Percentiles rank a stretch among this genome's conserved stretches.
These are phyloP conservation scores for Linyphia triangularis DNA, from an alignment of 2,888 invertebrate species.

Conservation along the genomic window DNA sequence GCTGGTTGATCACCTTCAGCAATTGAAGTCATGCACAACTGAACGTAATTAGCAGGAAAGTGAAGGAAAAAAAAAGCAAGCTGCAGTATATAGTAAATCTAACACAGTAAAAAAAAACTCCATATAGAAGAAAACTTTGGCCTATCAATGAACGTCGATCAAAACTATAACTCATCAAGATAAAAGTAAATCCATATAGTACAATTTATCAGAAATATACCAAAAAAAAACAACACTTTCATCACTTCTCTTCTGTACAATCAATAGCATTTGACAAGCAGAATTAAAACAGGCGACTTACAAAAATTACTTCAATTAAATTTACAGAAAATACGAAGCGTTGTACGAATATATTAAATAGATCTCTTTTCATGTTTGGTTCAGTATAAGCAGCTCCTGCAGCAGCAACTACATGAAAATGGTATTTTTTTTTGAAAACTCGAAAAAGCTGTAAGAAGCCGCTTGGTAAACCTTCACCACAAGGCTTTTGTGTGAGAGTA, in stretches of 20 bases:
- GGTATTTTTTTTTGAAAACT: background rate
- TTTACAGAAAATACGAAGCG: slow-evolving; percentile 69
- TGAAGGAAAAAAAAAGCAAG: background rate
- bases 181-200: slow-evolving; percentile 43
- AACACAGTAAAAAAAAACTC: slow-evolving; percentile 18
- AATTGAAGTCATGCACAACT: background rate
- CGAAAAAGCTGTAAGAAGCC: background rate
- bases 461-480: slow-evolving; percentile 39
- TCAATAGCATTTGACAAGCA: slow-evolving; percentile 37
- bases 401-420: slow-evolving; percentile 8
- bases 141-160: background rate
- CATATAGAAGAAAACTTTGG: slow-evolving; percentile 10
- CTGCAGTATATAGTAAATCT: slow-evolving; percentile 4
- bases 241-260: slow-evolving; percentile 28
- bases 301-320: slow-evolving; percentile 66
- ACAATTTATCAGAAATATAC: slow-evolving; percentile 43
- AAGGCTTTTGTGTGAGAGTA: slow-evolving; percentile 19
- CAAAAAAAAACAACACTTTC: background rate
- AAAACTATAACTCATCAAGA: slow-evolving; percentile 33
- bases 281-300: slow-evolving; percentile 52
- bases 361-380: slow-evolving; percentile 32
- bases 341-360: slow-evolving; percentile 64
- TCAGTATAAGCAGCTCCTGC: slow-evolving; percentile 30
- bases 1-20: background rate
- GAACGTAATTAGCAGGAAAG: slow-evolving; percentile 6